Evolutionary conservation across 2,797 vertebrate genomes (phyloP).

Genomic region (Hafferia zeledoni): DNA sequence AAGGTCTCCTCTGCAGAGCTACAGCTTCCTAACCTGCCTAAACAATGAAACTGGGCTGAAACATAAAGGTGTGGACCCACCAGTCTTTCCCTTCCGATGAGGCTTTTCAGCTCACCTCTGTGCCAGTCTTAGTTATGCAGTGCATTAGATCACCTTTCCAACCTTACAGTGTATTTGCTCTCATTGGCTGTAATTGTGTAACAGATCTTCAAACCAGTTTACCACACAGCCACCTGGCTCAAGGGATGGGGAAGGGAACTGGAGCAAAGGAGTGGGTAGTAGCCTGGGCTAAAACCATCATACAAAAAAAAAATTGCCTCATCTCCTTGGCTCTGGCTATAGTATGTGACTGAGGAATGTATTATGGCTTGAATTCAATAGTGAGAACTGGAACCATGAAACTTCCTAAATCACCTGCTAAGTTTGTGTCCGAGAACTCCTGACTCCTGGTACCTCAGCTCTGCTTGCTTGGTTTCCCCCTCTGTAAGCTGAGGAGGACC

Average conservation of each 20-base stretch:
- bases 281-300: background rate
- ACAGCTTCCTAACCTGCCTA: background rate
- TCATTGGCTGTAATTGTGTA: background rate
- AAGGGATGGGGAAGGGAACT: background rate
- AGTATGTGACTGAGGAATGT: background rate
- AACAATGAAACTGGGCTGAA: background rate
- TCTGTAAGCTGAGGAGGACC: background rate
- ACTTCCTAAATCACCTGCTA: background rate
- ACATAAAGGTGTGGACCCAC: background rate
- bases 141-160: background rate
- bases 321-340: background rate
- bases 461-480: background rate
- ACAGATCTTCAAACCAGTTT: background rate
- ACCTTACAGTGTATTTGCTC: background rate
- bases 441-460: background rate
- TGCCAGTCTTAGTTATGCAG: no score
- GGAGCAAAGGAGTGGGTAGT: background rate
- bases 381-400: background rate
- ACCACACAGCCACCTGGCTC: rapidly evolving
- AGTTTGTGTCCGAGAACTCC: background rate
- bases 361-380: background rate
- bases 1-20: background rate
- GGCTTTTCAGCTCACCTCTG: background rate
- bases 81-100: background rate
- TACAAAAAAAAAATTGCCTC: no score